These are phyloP conservation scores for Eupithecia dodoneata DNA, from an alignment of 2,888 invertebrate species.

Conservation along the genomic window DNA sequence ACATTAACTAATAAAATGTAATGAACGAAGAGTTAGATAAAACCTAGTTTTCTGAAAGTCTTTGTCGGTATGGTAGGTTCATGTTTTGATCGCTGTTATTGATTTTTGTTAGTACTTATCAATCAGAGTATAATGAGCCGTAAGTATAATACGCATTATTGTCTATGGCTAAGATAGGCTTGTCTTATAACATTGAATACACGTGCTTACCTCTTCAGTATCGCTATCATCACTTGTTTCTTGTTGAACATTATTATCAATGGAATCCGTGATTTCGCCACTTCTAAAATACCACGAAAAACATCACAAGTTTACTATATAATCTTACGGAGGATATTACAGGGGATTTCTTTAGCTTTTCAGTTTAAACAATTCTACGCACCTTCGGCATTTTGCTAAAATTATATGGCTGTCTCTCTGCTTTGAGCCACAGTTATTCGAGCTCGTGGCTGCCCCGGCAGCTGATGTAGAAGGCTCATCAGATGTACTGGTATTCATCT, in stretches of 20 bases:
- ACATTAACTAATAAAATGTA: too few relatives aligned
- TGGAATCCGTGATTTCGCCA: constrained; percentile 41
- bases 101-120: not conserved
- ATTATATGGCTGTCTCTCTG: constrained; percentile 57
- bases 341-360: not conserved
- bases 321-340: not conserved
- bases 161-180: too few relatives aligned
- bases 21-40: not conserved
- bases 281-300: constrained; percentile 49
- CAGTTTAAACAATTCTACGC: not conserved
- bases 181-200: not conserved
- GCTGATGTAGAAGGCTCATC: constrained; percentile 44
- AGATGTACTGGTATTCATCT: constrained; percentile 47
- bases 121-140: not conserved
- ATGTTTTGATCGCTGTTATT: not conserved
- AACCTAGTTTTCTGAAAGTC: not conserved
- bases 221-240: constrained; percentile 67
- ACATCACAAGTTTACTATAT: not conserved
- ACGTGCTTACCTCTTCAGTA: constrained; percentile 59
- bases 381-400: constrained; percentile 68
- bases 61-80: not conserved
- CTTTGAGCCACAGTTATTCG: constrained; percentile 45
- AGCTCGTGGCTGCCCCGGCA: constrained; percentile 29
- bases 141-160: too few relatives aligned
- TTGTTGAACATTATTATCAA: constrained; percentile 49